These are phyloP conservation scores for Craniophora ligustri DNA, from an alignment of 2,888 invertebrate species.

Conservation along the genomic window DNA sequence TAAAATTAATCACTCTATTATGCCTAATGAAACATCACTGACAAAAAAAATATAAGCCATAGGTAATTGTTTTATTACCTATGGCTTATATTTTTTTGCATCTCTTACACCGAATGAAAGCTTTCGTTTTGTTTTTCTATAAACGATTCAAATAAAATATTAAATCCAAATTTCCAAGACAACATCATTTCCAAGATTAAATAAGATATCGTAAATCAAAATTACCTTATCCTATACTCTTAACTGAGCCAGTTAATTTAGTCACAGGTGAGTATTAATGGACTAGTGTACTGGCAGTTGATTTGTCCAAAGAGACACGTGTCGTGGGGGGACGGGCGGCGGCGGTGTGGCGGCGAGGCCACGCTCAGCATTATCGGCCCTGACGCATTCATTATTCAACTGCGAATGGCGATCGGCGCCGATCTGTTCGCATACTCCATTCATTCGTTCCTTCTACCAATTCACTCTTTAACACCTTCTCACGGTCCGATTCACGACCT, in stretches of 20 bases:
- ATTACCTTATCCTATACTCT: too few relatives aligned
- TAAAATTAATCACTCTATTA: too few relatives aligned
- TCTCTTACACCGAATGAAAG: too few relatives aligned
- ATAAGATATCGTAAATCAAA: too few relatives aligned
- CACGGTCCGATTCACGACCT: conserved; percentile 79
- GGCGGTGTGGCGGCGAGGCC: conserved; percentile 47
- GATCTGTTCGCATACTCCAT: conserved; percentile 80
- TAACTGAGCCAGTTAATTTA: neutral
- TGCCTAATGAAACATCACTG: too few relatives aligned
- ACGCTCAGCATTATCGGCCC: conserved; percentile 63
- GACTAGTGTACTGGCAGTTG: conserved; percentile 7
- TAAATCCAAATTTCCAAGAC: too few relatives aligned
- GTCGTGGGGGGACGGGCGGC: conserved; percentile 33
- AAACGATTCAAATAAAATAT: too few relatives aligned
- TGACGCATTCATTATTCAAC: conserved; percentile 78
- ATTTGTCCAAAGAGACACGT: conserved; percentile 37
- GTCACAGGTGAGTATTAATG: neutral
- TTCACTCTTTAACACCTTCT: conserved; percentile 87
- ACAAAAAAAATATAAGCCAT: too few relatives aligned
- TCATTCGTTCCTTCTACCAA: conserved; percentile 81
- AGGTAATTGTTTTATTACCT: too few relatives aligned
- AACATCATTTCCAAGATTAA: too few relatives aligned
- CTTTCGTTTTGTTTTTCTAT: too few relatives aligned
- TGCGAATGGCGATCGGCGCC: conserved; percentile 69
- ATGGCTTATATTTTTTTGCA: too few relatives aligned